Conservation (phyloP, 2,797 vertebrate species). For the Phalloptychus januarius region DNA sequence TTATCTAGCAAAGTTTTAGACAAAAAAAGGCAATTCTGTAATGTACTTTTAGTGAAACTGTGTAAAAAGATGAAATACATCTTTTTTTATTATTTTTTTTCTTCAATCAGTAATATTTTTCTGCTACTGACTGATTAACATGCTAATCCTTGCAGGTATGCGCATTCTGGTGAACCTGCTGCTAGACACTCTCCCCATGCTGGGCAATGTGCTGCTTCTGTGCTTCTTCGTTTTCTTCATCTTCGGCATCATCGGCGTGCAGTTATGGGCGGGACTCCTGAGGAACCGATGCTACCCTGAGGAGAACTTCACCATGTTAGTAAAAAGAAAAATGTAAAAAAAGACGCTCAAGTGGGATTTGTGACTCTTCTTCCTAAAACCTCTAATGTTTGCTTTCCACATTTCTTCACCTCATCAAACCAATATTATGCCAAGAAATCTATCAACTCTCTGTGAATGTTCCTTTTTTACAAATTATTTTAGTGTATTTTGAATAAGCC, state of each 20-base stretch:
- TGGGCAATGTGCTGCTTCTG: conserved; percentile 96
- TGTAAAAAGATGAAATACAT: not conserved
- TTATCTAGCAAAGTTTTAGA: not conserved
- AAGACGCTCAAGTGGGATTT: not conserved
- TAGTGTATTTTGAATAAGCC: not conserved
- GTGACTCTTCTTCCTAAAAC: not conserved
- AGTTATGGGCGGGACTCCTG: conserved; percentile 96
- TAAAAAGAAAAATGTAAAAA: conserved; percentile 12
- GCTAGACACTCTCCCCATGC: conserved; percentile 96
- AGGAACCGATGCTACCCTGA: conserved; percentile 85
- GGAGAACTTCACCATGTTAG: conserved; percentile 84
- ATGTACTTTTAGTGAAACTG: not conserved
- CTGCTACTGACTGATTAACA: conserved; percentile 15
- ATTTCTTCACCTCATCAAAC: not conserved
- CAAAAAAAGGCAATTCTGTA: not conserved
- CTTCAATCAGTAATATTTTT: not conserved
- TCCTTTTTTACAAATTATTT: not conserved
- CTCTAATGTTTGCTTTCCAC: not conserved
- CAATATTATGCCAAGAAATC: not conserved
- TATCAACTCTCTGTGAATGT: not conserved
- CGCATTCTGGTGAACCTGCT: conserved; percentile 98
- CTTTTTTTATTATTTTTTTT: not conserved
- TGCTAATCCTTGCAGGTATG: conserved; percentile 81
- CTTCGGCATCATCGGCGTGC: conserved; percentile 98
- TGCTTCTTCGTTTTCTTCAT: conserved; percentile 99